These are phyloP conservation scores for Turritopsis rubra DNA, from an alignment of 30 jellyfish, hydroid and myxozoan species.

Conservation along the genomic window DNA sequence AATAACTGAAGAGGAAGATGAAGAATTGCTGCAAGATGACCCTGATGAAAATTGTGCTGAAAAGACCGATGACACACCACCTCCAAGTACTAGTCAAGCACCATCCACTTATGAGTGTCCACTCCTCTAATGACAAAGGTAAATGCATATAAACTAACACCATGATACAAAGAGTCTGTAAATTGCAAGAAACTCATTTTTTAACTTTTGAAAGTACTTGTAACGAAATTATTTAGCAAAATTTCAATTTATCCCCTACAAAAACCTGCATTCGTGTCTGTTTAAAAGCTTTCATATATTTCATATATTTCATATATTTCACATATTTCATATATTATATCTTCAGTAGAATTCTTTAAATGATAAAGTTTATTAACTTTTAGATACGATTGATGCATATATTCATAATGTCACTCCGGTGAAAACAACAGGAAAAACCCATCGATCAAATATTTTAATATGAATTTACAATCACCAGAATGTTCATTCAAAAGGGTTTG, in stretches of 20 bases:
- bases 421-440: not conserved
- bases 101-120: not conserved
- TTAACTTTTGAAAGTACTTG: too few relatives aligned
- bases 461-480: not conserved
- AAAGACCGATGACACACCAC: not conserved
- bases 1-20: not conserved
- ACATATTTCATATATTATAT: not conserved
- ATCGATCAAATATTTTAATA: not conserved
- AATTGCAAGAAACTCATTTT: too few relatives aligned
- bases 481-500: not conserved
- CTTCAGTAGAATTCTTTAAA: not conserved
- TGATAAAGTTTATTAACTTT: not conserved
- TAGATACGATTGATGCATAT: not conserved
- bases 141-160: not conserved
- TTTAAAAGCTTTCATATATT: not conserved
- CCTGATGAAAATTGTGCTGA: not conserved
- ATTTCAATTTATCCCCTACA: too few relatives aligned
- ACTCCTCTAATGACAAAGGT: not conserved
- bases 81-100: not conserved
- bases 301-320: too few relatives aligned
- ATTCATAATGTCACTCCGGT: not conserved
- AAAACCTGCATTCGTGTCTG: not conserved
- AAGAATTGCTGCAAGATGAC: not conserved
- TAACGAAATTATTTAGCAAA: too few relatives aligned
- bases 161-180: not conserved